Evolutionary conservation across 2,888 invertebrate genomes (phyloP), one percentile per base, ranked within the genome.

Genomic region (Dynastes grantii): DNA sequence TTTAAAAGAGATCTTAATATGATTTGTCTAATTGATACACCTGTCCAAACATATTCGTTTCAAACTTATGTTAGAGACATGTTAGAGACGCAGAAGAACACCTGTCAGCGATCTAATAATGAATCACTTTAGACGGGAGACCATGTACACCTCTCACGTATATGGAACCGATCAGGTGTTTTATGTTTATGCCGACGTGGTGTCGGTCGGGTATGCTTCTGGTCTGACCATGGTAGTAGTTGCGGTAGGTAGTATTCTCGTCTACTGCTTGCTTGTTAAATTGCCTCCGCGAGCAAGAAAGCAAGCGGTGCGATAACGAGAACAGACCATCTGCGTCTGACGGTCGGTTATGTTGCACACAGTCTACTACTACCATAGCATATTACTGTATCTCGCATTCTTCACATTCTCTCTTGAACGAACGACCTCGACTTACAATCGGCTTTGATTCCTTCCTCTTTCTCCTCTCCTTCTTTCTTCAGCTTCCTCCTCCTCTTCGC

Each of bases 331-430:
- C 73, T 40, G 61, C 45, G 40, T 61, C 58, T 64, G 76, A 16
- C 76, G 32, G 64, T n/a, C 49, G 65, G 22, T 40, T 64, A 51
- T 64, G 64, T 65, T 67, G 76, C 51, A 51, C 64, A 51, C 22
- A 32, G 32, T 55, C 53, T 55, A 55, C 53, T 55, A n/a, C 16
- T 55, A 45, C 45, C 51, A 29, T 63, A 65, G 65, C 73, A 27
- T 73, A 73, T 78, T 82, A 83, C 83, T 81, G 82, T 83, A 82
- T 77, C 81, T 81, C 77, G 70, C 83, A 83, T 83, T 82, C 83
- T 78, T 67, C 55, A 79, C 81, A 83, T 83, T 82, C 83, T 73
- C 83, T 73, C 40, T 61, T 37, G 11, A 27, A 73, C 40, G 73
- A 73, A 73, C 73, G 73, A 73, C 73, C 81, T 78, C 78, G 73